These are phyloP conservation scores for Drosophila maculinotata DNA, from an alignment of 2,888 invertebrate species.

Conservation along the genomic window DNA sequence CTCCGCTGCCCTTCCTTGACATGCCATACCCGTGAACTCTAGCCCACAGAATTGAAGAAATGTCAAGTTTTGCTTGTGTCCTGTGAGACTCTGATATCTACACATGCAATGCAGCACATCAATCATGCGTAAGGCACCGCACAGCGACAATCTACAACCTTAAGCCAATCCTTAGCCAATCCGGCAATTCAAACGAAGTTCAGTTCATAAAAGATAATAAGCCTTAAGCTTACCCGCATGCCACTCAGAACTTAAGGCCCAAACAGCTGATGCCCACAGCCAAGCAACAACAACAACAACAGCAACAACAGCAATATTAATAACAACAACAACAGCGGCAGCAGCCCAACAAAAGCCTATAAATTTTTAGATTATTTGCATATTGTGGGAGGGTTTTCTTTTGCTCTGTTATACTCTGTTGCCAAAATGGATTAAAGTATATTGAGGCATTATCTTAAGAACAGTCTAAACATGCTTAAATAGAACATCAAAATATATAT, in stretches of 20 bases:
- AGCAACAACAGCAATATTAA: neutral
- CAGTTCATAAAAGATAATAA: constrained; percentile 80
- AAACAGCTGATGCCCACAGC: constrained; percentile 49
- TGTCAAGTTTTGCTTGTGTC: constrained; percentile 68
- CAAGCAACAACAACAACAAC: constrained; percentile 2
- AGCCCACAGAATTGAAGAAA: constrained; percentile 59
- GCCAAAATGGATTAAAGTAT: neutral
- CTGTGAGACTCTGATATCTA: constrained; percentile 47
- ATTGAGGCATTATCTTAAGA: neutral
- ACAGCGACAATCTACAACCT: constrained; percentile 41
- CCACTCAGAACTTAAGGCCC: constrained; percentile 62
- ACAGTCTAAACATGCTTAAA: too few species aligned
- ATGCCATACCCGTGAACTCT: constrained; percentile 59
- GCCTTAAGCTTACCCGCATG: constrained; percentile 72
- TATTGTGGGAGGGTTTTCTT: constrained; percentile 66
- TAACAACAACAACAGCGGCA: constrained; percentile 1
- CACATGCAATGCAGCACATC: constrained; percentile 62
- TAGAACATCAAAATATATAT: too few species aligned
- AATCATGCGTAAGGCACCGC: constrained; percentile 56
- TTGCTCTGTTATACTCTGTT: constrained; percentile 16
- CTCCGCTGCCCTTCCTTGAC: neutral
- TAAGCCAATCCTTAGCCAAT: constrained; percentile 48
- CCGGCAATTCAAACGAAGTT: constrained; percentile 49
- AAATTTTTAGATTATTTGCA: constrained; percentile 84
- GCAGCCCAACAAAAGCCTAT: constrained; percentile 70